Percentiles rank a stretch among this genome's conserved stretches.
Evolutionary conservation across 2,113 vertebrate species (phyloP).

Genomic region (Asarcornis scutulata): DNA sequence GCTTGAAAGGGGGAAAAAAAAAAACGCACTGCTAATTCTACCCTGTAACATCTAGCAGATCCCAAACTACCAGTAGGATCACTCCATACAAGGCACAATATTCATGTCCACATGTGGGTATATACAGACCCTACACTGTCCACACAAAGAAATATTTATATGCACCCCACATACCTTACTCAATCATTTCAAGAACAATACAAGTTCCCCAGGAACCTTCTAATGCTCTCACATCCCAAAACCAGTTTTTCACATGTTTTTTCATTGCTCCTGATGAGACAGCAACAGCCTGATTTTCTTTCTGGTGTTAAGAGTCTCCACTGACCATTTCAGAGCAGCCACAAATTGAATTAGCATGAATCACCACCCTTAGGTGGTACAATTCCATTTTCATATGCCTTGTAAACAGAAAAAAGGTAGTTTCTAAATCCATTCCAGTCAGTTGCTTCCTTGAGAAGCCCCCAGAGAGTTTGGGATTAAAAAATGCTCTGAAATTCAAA

Average conservation of each 20-base stretch:
- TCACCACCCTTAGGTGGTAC: not conserved
- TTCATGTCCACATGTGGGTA: not conserved
- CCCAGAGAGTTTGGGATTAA: not conserved
- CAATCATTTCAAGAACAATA: not conserved
- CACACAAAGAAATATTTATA: not conserved
- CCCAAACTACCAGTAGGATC: not conserved
- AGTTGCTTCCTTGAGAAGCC: not conserved
- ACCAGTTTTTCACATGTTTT: not conserved
- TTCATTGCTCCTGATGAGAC: not conserved
- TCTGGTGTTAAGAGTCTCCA: not conserved
- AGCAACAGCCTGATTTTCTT: not conserved
- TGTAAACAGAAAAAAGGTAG: conserved; percentile 9
- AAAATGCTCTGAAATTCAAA: not conserved
- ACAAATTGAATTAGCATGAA: conserved; percentile 13
- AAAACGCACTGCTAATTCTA: not conserved
- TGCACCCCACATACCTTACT: not conserved
- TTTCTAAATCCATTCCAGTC: not conserved
- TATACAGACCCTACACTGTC: not conserved
- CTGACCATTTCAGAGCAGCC: not conserved
- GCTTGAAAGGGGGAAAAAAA: rapidly evolving
- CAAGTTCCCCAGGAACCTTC: not conserved
- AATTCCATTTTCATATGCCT: not conserved
- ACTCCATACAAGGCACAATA: conserved; percentile 5
- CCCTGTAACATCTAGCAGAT: not conserved
- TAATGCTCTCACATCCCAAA: not conserved